Percentiles rank a stretch among this genome's conserved stretches.
Conservation (phyloP, 92 coral and sea anemone genomes). For the Hydrozoanthus gracilis region DNA sequence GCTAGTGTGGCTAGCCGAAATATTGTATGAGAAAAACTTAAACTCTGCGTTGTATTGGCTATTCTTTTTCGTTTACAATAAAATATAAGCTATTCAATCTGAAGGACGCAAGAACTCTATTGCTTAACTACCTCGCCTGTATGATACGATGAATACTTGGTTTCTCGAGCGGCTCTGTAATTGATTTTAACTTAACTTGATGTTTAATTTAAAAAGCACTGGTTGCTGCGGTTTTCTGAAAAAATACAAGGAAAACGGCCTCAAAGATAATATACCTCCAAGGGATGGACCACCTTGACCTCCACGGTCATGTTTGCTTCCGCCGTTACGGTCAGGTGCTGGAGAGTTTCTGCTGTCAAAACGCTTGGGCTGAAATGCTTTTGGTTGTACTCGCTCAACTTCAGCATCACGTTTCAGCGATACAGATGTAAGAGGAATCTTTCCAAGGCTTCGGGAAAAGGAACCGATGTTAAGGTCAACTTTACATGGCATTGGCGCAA, state of each 20-base stretch:
- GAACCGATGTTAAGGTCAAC: neutral
- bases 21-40: too few species aligned
- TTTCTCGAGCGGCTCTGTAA: too few species aligned
- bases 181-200: too few species aligned
- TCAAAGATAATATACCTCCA: neutral
- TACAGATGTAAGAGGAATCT: neutral
- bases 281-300: neutral
- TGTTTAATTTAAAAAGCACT: too few species aligned
- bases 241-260: neutral
- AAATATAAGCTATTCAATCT: too few species aligned
- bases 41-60: too few species aligned
- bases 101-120: too few species aligned
- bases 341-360: neutral
- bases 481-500: neutral
- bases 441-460: neutral
- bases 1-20: too few species aligned
- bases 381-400: neutral
- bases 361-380: neutral
- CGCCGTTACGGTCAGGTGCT: neutral
- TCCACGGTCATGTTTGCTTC: neutral
- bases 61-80: too few species aligned
- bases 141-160: too few species aligned
- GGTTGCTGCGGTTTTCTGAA: too few species aligned
- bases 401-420: neutral
- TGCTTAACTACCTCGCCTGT: too few species aligned